Percentiles rank a stretch among this genome's conserved stretches.
Evolutionary conservation across 2,113 vertebrate species (phyloP).

Genomic region (Anarrhichthys ocellatus): DNA sequence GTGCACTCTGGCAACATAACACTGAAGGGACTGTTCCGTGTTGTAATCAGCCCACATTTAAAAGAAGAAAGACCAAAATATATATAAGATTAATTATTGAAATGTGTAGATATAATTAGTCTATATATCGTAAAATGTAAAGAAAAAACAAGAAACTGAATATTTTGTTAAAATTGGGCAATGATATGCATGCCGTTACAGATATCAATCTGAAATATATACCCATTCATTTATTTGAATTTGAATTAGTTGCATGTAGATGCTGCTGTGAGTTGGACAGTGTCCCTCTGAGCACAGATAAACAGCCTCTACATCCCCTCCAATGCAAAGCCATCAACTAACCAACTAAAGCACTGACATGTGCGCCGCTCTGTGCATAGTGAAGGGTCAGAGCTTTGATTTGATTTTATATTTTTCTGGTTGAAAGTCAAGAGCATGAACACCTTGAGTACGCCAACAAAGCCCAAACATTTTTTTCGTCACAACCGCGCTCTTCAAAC

Average conservation of each 20-base stretch:
- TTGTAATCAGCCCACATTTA: neutral
- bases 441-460: neutral
- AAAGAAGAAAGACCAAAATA: constrained; percentile 17
- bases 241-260: constrained; percentile 43
- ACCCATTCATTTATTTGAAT: constrained; percentile 54
- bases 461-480: neutral
- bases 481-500: neutral
- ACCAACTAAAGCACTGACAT: neutral
- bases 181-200: constrained; percentile 72
- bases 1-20: constrained; percentile 28
- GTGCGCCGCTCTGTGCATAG: neutral
- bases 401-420: constrained; percentile 10
- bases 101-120: constrained; percentile 68
- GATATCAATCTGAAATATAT: constrained; percentile 60
- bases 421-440: constrained; percentile 10
- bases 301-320: neutral
- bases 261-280: constrained; percentile 13
- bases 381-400: neutral
- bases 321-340: neutral
- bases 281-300: neutral
- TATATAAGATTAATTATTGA: constrained; percentile 27
- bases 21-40: constrained; percentile 14
- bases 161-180: constrained; percentile 77
- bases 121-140: constrained; percentile 74
- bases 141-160: constrained; percentile 61